Conservation (phyloP, 2,888 invertebrate genomes). For the Pseudococcus longispinus region DNA sequence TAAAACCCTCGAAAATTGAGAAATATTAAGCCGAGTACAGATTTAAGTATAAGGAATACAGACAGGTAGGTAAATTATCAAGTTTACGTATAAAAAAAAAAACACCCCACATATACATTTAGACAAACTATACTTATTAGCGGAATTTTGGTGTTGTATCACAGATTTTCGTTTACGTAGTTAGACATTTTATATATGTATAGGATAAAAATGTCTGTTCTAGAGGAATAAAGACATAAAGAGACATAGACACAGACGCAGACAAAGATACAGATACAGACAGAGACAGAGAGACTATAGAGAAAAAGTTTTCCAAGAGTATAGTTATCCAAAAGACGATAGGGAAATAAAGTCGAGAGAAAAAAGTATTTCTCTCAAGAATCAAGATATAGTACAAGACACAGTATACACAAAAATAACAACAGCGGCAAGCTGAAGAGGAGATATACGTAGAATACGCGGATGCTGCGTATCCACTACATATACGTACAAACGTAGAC, state of each 20-base stretch:
- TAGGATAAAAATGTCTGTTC: background rate
- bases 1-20: background rate
- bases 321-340: background rate
- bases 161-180: slow-evolving; percentile 32
- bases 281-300: background rate
- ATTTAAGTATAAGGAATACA: background rate
- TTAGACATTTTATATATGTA: background rate
- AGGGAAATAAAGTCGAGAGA: background rate
- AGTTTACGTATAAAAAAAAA: slow-evolving; percentile 5
- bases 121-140: background rate
- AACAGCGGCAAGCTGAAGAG: background rate
- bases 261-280: background rate
- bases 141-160: slow-evolving; percentile 43
- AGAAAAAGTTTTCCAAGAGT: background rate
- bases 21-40: background rate
- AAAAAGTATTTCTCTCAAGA: background rate
- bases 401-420: background rate
- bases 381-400: background rate
- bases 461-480: background rate
- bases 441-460: background rate
- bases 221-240: background rate
- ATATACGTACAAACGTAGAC: background rate
- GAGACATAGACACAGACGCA: background rate
- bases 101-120: background rate
- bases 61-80: background rate